phyloP scores from a whole-genome alignment of 2,113 vertebrate species.

The Nannobrachium achirus region DNA sequence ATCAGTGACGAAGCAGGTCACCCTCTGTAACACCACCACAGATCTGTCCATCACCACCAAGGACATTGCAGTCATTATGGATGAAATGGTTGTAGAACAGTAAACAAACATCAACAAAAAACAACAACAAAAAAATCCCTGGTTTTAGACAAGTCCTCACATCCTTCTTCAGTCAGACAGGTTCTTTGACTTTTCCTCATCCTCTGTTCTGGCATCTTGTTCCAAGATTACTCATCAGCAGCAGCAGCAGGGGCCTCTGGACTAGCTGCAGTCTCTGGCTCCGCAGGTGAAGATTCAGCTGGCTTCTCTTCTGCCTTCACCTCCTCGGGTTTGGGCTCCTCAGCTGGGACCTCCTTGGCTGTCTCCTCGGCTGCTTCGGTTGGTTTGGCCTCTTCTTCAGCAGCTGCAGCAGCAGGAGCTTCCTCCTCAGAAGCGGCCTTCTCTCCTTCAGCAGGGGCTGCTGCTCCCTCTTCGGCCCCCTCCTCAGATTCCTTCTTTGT shows the following conservation, averaged over 20 bases:
- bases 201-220: constrained; percentile 60
- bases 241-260: constrained; percentile 80
- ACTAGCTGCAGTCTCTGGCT: constrained; percentile 85
- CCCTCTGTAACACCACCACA: constrained; percentile 44
- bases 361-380: constrained; percentile 12
- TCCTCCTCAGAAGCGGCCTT: constrained; percentile 69
- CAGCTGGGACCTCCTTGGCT: constrained; percentile 44
- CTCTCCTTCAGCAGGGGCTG: constrained; percentile 59
- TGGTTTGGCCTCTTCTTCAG: constrained; percentile 23
- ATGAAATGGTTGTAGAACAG: constrained; percentile 73
- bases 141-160: constrained; percentile 95
- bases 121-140: constrained; percentile 66
- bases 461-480: constrained; percentile 76
- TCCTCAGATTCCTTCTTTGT: constrained; percentile 90
- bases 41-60: constrained; percentile 60
- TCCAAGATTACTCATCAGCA: constrained; percentile 80
- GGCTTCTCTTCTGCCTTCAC: constrained; percentile 75
- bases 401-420: constrained; percentile 25
- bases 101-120: constrained; percentile 62
- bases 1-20: constrained; percentile 65
- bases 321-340: constrained; percentile 72
- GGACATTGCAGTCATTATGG: constrained; percentile 71
- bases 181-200: constrained; percentile 69
- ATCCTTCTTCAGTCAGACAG: constrained; percentile 86
- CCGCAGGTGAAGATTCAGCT: constrained; percentile 74